Percentiles rank a stretch among this genome's conserved stretches.
phyloP scores from a whole-genome alignment of 2,113 vertebrate species.

The Elgaria multicarinata region DNA sequence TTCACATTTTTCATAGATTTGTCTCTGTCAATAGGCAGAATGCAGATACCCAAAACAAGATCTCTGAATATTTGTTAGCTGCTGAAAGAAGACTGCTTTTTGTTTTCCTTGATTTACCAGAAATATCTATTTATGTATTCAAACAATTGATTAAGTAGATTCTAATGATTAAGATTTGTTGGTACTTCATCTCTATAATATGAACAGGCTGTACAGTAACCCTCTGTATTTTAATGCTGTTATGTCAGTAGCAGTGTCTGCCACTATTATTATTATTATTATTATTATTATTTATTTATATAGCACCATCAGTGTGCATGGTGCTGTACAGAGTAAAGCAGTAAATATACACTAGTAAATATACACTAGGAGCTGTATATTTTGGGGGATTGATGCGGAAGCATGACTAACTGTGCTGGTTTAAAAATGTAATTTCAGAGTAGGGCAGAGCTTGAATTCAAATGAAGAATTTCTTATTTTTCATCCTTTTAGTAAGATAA shows the following conservation, averaged over 20 bases:
- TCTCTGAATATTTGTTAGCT: not conserved
- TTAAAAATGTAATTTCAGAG: slow-evolving; percentile 10
- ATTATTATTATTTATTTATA: too few species aligned
- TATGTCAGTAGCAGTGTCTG: not conserved
- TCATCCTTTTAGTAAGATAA: not conserved
- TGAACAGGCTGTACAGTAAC: not conserved
- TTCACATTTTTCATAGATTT: not conserved
- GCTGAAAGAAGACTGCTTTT: not conserved
- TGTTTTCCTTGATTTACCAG: not conserved
- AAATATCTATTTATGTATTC: not conserved
- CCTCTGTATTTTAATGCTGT: not conserved
- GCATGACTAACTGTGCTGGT: not conserved
- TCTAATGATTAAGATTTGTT: not conserved
- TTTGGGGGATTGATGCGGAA: not conserved
- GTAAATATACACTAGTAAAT: too few species aligned
- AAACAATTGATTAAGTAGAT: not conserved
- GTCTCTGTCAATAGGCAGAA: not conserved
- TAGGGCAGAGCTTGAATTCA: not conserved
- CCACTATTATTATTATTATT: too few species aligned
- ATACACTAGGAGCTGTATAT: not conserved
- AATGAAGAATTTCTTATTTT: not conserved
- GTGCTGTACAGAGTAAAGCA: too few species aligned
- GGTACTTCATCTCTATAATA: not conserved
- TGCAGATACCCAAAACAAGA: not conserved
- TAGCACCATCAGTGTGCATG: too few species aligned